A percentile compares a stretch with the other conserved stretches of the same genome.
These are phyloP conservation scores for Acropora yongei DNA, from an alignment of 64 coral and sea anemone species.

Conservation along the genomic window DNA sequence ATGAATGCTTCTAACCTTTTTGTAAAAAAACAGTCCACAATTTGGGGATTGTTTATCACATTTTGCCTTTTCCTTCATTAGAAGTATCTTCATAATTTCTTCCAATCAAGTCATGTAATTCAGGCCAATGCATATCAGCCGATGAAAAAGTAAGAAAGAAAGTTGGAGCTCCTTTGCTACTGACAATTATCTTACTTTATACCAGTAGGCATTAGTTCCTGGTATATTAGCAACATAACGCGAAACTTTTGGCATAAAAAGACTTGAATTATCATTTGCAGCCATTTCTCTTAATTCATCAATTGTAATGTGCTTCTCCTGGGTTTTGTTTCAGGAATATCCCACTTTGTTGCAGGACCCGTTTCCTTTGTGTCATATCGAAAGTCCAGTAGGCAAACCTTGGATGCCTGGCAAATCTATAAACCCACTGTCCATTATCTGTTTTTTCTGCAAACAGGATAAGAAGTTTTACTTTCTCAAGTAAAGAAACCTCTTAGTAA, in stretches of 20 bases:
- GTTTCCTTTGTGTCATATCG: slow-evolving; percentile 38
- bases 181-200: slow-evolving; percentile 21
- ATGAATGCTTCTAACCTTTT: slow-evolving; percentile 15
- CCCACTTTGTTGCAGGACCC: slow-evolving; percentile 44
- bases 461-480: slow-evolving; percentile 28
- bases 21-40: slow-evolving; percentile 39
- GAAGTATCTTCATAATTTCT: not conserved
- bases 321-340: slow-evolving; percentile 58
- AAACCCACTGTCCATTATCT: slow-evolving; percentile 34
- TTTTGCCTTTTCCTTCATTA: slow-evolving; percentile 14
- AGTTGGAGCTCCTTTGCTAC: slow-evolving; percentile 34
- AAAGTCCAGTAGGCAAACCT: slow-evolving; percentile 58
- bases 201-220: slow-evolving; percentile 53
- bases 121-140: slow-evolving; percentile 60
- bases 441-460: slow-evolving; percentile 41
- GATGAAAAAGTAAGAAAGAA: slow-evolving; percentile 44
- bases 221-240: slow-evolving; percentile 57
- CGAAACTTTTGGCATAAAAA: slow-evolving; percentile 43
- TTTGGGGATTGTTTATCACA: slow-evolving; percentile 47
- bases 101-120: slow-evolving; percentile 43
- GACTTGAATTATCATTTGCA: slow-evolving; percentile 32
- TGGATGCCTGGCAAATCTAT: slow-evolving; percentile 47
- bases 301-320: slow-evolving; percentile 36
- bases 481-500: slow-evolving; percentile 11
- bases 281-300: slow-evolving; percentile 42